Percentiles rank a stretch among this genome's conserved stretches.
Evolutionary conservation across 2,113 vertebrate genomes (phyloP).

Genomic region (Neotragus pygmaeus): DNA sequence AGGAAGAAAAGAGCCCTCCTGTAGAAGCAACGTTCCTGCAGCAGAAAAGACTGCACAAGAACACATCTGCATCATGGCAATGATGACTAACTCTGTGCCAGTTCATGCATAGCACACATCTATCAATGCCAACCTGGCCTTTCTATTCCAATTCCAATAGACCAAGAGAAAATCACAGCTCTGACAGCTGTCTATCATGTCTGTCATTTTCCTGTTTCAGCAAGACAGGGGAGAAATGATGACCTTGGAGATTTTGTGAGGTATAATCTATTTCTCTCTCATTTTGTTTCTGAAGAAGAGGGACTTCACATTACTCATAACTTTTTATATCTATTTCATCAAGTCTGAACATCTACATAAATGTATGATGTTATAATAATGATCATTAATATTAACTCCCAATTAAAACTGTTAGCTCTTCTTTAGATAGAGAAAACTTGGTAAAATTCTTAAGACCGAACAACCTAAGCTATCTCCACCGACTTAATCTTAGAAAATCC

Average conservation of each 20-base stretch:
- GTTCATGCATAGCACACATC: neutral
- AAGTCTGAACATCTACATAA: neutral
- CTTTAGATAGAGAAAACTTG: neutral
- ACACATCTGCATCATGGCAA: neutral
- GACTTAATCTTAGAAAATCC: neutral
- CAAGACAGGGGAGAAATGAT: neutral
- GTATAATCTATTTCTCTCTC: neutral
- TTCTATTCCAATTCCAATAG: neutral
- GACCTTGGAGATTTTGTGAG: neutral
- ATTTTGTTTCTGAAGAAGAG: constrained; percentile 9
- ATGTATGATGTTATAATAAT: neutral
- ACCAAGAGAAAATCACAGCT: neutral
- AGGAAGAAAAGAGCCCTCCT: neutral
- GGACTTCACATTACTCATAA: neutral
- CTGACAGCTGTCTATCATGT: neutral
- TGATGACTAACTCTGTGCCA: neutral
- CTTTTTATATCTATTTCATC: neutral
- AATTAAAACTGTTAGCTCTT: neutral
- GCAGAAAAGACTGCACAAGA: neutral
- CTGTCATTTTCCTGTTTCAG: neutral
- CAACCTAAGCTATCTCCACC: neutral
- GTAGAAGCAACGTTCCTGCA: neutral
- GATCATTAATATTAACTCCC: neutral
- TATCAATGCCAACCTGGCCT: neutral
- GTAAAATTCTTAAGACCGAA: neutral